Base-by-base conservation (phyloP, 2,888 invertebrate species). In the Clanis bilineata region DNA sequence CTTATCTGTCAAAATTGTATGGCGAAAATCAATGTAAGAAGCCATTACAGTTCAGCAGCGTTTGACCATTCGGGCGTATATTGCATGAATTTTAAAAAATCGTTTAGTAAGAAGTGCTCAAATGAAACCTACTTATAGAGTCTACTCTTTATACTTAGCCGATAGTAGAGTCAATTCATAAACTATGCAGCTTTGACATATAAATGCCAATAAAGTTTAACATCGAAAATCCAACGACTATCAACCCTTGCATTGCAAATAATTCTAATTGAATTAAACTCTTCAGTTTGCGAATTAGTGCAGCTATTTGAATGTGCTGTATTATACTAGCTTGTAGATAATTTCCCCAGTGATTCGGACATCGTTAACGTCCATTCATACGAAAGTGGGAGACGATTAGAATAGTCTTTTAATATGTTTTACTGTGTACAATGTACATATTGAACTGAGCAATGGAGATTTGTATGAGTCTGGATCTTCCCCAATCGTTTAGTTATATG, bases 341-440 rank as follows among this genome's bases (percentile, higher is more conserved):
- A 85, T 87, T 82, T 86, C 82, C 83, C 82, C 64, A 63, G 78
- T 73, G 81, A 82, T 82, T 86, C 72, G 80, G 79, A 80, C 82
- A 71, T 88, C 87, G 86, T 88, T 88, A 87, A 72, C 77, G 72
- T 73, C 82, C 77, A 86, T 90, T 88, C 89, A 88, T 74, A 73
- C 51, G 51, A 64, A 79, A 82, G 78, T 78, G 76, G 70, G 51
- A 51, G 51, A 51, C 69, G 77, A 56, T 67, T 70, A 73, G 67
- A 68, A 72, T 66, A 67, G 62, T 64, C 64, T 58, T 69, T 66
- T 57, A 63, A 68, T 66, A 62, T 57, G 32, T 51, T 51, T 51
- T 45, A 62, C 57, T 60, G 43, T 54, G 56, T 62, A 57, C 63
- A n/a, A n/a, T n/a, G n/a, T n/a, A n/a, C n/a, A n/a, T n/a, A n/a